phyloP scores from a whole-genome alignment of 2,888 invertebrate species.

The Crematogaster levior region DNA sequence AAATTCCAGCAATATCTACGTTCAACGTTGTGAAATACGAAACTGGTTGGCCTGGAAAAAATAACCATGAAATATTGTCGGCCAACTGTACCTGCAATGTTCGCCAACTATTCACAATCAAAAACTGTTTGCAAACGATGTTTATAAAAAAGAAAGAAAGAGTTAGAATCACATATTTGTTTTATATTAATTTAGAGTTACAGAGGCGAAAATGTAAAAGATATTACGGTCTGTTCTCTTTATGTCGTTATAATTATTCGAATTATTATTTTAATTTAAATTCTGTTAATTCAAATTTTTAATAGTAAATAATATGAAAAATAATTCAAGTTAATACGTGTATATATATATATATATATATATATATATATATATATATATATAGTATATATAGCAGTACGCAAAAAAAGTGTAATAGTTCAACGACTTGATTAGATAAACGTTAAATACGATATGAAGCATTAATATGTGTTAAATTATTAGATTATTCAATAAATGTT shows the following conservation, averaged over 20 bases:
- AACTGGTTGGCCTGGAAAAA: conserved; percentile 35
- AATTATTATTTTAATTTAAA: neutral
- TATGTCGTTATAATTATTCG: neutral
- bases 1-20: conserved; percentile 20
- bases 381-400: neutral
- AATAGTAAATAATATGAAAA: conserved; percentile 8
- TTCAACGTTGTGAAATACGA: conserved; percentile 35
- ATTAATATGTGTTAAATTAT: too few species aligned
- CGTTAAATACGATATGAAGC: neutral
- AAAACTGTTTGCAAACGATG: conserved; percentile 28
- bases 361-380: too few species aligned
- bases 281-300: neutral
- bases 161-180: neutral
- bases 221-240: neutral
- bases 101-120: conserved; percentile 23
- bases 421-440: neutral
- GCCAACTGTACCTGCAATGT: conserved; percentile 26
- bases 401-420: neutral
- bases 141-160: conserved; percentile 1
- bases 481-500: too few species aligned
- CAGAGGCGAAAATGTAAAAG: neutral
- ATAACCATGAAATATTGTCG: conserved; percentile 31
- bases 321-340: neutral
- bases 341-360: too few species aligned
- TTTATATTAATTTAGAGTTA: neutral